Evolutionary conservation across 2,797 vertebrate species (phyloP), one percentile per base, ranked within the genome.

Genomic region (Orestias chungarensis): DNA sequence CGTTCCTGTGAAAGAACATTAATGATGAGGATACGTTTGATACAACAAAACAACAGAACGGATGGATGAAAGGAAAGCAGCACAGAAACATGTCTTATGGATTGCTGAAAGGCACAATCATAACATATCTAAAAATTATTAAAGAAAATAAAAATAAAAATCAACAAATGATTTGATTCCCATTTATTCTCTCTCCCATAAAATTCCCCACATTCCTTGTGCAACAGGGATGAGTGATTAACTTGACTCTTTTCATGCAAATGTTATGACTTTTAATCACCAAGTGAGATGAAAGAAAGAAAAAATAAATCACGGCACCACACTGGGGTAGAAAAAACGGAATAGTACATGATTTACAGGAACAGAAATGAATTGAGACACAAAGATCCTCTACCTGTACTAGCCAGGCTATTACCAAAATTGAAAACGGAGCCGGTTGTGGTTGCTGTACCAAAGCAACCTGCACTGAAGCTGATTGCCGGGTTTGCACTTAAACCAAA

Each of bases 361-460:
- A 76, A 85, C 72, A 89, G n/a, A 75, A 87, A 80, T 78, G 67
- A 73, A 86, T 81, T 84, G 74, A 86, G 89, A 88, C 76, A 85
- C 79, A 83, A 91, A 85, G 59, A 79, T 76, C 87, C 93, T 96
- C 96, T 98, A 98, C 97, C 97, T 98, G 97, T 95, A 82, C 96
- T 97, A 92, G 96, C 94, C 95, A 98, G 95, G 95, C 94, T 97
- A 96, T 96, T 99, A 95, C 96, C 97, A 95, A 98, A 98, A 97
- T 94, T 98, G 96, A 99, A 98, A 77, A 96, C 95, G 78, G 96
- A 95, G 91, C 95, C 95, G 89, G 95, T 94, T 86, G 96, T 96
- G 90, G 96, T 94, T 84, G 96, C 94, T 91, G 97, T 95, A 95
- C 96, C 96, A 93, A 98, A 97, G 95, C 95, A 96, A 89, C 96